Base-by-base conservation (phyloP, 1,140 invertebrate genomes). In the Panulirus ornatus region DNA sequence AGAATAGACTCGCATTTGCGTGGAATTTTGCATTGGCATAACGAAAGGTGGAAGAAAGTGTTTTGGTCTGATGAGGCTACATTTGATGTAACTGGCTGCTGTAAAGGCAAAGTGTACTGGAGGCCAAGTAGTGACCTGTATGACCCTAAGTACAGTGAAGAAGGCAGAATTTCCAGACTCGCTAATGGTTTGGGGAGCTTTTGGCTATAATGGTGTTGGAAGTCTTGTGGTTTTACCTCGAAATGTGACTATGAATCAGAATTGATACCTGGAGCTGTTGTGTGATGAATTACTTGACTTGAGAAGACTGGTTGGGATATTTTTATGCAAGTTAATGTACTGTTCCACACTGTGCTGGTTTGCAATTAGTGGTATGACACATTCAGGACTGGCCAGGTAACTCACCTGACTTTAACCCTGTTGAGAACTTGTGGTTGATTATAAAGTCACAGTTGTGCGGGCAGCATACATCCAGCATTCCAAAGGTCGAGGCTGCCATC, bases 51-150 rank as follows among this genome's bases (percentile, higher is more conserved):
- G 47, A 3, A 34, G 9, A 34, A 22, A 51, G 71, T 75, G 70
- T 38, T 85, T 5, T 85, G 71, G 27, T 51, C 40, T 27, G 70
- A 85, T 51, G 70, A 85, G 36, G 84, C 84, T 36, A 36, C 30
- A 27, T 85, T 85, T 85, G 27, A 9, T 58, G 79, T 82, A 6
- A 63, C 79, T 16, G 54, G 47, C 14, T 70, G 30, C 40, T 42
- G 81, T 1, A 40, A 42, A 30, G 40, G 40, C 19, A 14, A 54
- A 8, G 42, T 75, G 40, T 75, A 75, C 44, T 14, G 42, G 14
- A 5, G 16, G 0, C 30, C 42, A 1, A 44, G 42, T 11, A 51
- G 40, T 44, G 84, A 76, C 36, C 30, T 42, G 9, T 8, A 40
- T 44, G 84, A 76, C 70, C 30, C 70, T 14, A 1, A 14, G 11